Evolutionary conservation across 2,797 vertebrate species (phyloP).

Genomic region (Gymnothorax javanicus): DNA sequence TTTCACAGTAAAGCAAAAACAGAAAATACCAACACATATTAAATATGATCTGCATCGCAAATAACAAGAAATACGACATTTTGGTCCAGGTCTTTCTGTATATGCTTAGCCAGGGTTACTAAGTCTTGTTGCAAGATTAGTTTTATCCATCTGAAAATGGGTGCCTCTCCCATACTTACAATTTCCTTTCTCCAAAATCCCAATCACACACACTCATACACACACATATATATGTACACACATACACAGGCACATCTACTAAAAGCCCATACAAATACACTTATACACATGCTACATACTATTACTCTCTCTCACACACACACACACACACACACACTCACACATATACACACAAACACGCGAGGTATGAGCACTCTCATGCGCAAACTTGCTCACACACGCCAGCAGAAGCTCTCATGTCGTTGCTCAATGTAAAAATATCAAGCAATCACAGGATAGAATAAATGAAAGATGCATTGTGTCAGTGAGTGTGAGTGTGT

Average conservation of each 20-base stretch:
- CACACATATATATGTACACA: background rate
- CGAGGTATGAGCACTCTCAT: too few relatives aligned
- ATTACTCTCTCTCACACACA: background rate
- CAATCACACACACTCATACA: background rate
- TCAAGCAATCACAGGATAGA: background rate
- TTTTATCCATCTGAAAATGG: conserved; percentile 36
- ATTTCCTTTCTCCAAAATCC: background rate
- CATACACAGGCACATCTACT: background rate
- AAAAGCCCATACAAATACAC: background rate
- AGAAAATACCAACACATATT: conserved; percentile 75
- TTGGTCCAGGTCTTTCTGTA: conserved; percentile 32
- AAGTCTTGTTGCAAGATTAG: background rate
- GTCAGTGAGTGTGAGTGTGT: background rate
- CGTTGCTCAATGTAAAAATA: background rate
- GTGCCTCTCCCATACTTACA: background rate
- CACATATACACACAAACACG: background rate
- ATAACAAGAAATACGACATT: conserved; percentile 11
- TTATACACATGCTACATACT: background rate
- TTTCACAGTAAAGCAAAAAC: conserved; percentile 63
- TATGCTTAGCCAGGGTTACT: background rate
- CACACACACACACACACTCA: background rate
- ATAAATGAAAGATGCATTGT: background rate
- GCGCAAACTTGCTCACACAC: background rate
- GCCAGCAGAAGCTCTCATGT: background rate
- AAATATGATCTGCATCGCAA: conserved; percentile 81